Evolutionary conservation across 2,113 vertebrate genomes (phyloP), one percentile per base, ranked within the genome.

Genomic region (Cyanoderma ruficeps): DNA sequence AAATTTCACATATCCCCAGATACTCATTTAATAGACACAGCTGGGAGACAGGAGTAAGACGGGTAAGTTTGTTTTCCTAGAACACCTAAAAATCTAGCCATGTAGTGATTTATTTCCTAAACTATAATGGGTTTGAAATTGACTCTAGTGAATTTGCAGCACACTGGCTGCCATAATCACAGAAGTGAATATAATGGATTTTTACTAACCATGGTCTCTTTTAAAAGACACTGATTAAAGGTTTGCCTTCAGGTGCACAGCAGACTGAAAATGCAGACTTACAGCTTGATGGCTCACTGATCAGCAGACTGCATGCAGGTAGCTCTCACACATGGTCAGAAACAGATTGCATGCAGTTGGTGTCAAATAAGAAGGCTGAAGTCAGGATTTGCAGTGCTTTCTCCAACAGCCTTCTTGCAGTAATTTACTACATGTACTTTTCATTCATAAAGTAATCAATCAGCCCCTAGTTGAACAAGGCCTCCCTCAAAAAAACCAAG

Each of bases 211-310:
- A 37, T 64, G 85, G 50, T 77, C 75, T 86, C 87, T 93, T 91
- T 90, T 87, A 96, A 97, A 97, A 96, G 94, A 25, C 76, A 33
- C 70, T 96, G 93, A 96, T 94, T 94, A 97, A 95, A 89, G 61
- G 37, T 94, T 94, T 93, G 76, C 90, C 91, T 96, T 89, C 90
- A 83, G 83, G 61, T 88, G 50, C 20, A 33, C 5, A 95, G 80
- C 84, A 96, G 95, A 92, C 83, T 87, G 97, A 95, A 87, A 90
- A 91, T 55, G 82, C 18, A 59, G 80, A 20, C 55, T 83, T 80
- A 61, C 24, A 80, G 87, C 70, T 35, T 52, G 59, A 59, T 65
- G 24, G 52, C 70, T 91, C 59, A 55, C 77, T 5, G 21, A 82
- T 70, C 31, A 82, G 89, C 44, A 91, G 93, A 61, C 85, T 87